Conservation (phyloP, 2,113 vertebrate genomes). For the Festucalex cinctus region DNA sequence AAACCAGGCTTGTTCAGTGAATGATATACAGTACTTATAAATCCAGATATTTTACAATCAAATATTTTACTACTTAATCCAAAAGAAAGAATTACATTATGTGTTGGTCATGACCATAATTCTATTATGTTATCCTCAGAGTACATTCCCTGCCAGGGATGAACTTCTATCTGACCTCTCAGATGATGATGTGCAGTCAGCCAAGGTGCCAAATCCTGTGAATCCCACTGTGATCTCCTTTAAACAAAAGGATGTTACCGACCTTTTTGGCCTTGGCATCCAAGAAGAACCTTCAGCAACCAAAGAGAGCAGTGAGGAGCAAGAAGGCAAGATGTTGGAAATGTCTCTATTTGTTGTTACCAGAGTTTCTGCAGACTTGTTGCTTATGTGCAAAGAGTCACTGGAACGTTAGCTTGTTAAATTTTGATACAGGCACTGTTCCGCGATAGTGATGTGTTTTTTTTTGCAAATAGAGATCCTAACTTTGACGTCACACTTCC, state of each 20-base stretch:
- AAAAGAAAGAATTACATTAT: neutral
- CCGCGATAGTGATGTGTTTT: neutral
- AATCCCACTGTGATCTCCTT: conserved; percentile 75
- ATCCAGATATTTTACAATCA: neutral
- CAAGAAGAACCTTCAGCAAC: conserved; percentile 66
- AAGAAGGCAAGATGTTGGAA: conserved; percentile 61
- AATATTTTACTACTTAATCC: neutral
- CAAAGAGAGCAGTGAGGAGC: conserved; percentile 85
- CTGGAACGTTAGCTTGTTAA: neutral
- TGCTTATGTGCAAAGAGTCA: neutral
- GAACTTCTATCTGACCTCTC: conserved; percentile 85
- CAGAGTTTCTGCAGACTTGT: neutral
- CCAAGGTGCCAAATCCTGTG: conserved; percentile 55
- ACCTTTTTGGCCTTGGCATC: conserved; percentile 89
- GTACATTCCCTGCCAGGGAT: conserved; percentile 78
- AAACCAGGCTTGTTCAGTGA: neutral
- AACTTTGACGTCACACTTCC: too few species aligned
- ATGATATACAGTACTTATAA: neutral
- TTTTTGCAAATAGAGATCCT: too few species aligned
- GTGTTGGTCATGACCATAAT: neutral
- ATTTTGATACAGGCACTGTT: neutral
- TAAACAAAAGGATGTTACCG: conserved; percentile 76
- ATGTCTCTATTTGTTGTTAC: neutral
- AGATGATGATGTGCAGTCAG: conserved; percentile 75
- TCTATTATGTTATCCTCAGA: conserved; percentile 60